Conservation (phyloP, 2,113 vertebrate species). For the Chaenogobius annularis region DNA sequence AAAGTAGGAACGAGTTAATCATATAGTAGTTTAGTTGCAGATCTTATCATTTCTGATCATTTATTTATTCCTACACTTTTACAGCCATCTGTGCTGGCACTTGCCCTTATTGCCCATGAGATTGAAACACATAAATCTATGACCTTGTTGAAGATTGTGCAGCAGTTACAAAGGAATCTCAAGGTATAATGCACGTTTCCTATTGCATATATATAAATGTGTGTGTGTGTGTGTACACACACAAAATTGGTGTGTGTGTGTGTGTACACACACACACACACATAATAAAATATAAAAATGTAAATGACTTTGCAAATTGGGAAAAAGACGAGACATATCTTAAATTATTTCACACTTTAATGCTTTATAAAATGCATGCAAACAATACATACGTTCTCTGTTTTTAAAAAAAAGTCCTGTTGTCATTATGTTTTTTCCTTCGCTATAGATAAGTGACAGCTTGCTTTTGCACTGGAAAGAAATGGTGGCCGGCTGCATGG, state of each 20-base stretch:
- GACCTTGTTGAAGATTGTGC: conserved; percentile 84
- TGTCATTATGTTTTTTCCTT: conserved; percentile 12
- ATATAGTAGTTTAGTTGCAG: conserved; percentile 20
- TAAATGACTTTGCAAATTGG: background rate
- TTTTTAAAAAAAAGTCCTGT: background rate
- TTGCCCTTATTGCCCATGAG: conserved; percentile 93
- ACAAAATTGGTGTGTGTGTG: no score
- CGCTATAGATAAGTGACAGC: conserved; percentile 82
- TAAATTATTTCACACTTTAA: no score
- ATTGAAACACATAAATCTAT: conserved; percentile 84
- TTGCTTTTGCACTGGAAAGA: conserved; percentile 90
- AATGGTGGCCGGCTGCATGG: conserved; percentile 90
- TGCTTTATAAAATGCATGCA: background rate
- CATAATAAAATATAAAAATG: no score
- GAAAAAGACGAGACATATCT: no score
- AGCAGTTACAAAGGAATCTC: conserved; percentile 86
- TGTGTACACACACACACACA: no score
- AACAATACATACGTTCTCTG: background rate
- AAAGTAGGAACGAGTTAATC: conserved; percentile 83
- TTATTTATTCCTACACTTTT: conserved; percentile 22
- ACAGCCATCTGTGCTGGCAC: conserved; percentile 92
- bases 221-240: no score
- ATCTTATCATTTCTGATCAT: background rate
- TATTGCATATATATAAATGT: background rate
- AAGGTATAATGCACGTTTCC: conserved; percentile 75